These are phyloP conservation scores for Xylota sylvarum DNA, from an alignment of 2,888 invertebrate genomes.

Conservation along the genomic window DNA sequence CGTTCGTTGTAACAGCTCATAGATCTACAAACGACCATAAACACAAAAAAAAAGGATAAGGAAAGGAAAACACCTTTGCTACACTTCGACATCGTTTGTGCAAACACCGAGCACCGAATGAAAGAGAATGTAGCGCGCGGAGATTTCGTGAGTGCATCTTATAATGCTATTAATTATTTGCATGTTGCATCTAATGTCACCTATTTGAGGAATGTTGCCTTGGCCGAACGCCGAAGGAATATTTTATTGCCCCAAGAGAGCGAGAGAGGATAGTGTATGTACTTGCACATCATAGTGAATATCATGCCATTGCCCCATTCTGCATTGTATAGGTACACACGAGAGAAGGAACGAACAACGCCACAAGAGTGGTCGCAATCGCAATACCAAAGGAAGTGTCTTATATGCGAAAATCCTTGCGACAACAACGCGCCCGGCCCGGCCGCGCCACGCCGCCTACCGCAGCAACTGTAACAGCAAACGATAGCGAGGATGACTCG, in stretches of 20 bases:
- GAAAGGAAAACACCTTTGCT: constrained; percentile 55
- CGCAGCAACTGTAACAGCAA: constrained; percentile 60
- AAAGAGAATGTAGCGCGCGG: constrained; percentile 80
- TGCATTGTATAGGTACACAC: neutral
- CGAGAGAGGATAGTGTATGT: constrained; percentile 11
- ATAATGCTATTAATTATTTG: constrained; percentile 85
- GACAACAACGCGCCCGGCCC: no score
- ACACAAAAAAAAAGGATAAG: constrained; percentile 16
- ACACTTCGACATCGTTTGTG: constrained; percentile 76
- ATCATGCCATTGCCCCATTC: constrained; percentile 73
- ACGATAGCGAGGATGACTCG: constrained; percentile 44
- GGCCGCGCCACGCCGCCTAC: no score
- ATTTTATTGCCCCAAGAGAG: constrained; percentile 38
- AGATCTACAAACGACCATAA: constrained; percentile 47
- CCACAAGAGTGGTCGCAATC: constrained; percentile 41
- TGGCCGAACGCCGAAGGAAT: constrained; percentile 60
- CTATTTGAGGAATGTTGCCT: constrained; percentile 76
- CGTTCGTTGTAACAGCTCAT: constrained; percentile 74
- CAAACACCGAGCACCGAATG: constrained; percentile 67
- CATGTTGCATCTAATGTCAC: constrained; percentile 84
- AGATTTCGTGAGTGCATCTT: constrained; percentile 85
- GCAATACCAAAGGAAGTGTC: constrained; percentile 70
- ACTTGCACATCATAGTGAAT: constrained; percentile 62
- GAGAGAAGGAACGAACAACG: constrained; percentile 11
- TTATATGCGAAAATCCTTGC: constrained; percentile 74